These are phyloP conservation scores for Petroica traversi DNA, from an alignment of 2,113 vertebrate genomes.

Conservation along the genomic window DNA sequence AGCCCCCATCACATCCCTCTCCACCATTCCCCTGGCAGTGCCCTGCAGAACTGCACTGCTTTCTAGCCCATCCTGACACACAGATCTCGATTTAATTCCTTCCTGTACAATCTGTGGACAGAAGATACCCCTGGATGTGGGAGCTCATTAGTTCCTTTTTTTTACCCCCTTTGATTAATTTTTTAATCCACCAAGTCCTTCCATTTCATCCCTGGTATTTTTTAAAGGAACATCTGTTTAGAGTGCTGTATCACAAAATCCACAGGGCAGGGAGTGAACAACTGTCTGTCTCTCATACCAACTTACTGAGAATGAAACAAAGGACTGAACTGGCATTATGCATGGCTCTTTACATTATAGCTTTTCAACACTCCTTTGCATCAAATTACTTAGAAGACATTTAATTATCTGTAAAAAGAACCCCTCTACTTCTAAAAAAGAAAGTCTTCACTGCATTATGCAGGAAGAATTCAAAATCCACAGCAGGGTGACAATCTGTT, in stretches of 20 bases:
- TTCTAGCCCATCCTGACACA: rapidly evolving
- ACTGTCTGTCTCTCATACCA: background rate
- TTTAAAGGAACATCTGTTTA: background rate
- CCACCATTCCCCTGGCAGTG: background rate
- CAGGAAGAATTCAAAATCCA: background rate
- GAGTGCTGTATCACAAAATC: background rate
- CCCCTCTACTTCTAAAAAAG: background rate
- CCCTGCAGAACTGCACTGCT: background rate
- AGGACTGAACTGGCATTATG: background rate
- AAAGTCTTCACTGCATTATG: background rate
- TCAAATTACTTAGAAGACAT: background rate
- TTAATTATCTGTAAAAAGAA: background rate
- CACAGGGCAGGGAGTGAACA: background rate
- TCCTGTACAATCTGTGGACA: background rate
- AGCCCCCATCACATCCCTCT: background rate
- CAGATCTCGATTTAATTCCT: background rate
- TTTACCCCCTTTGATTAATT: background rate
- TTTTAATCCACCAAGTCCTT: background rate
- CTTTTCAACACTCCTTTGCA: background rate
- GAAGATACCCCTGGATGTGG: background rate
- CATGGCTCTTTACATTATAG: background rate
- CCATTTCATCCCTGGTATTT: background rate
- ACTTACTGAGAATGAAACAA: background rate
- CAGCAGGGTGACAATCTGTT: background rate
- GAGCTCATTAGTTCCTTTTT: background rate